These are phyloP conservation scores for Caradrina clavipalpis DNA, from an alignment of 2,888 invertebrate species.

Conservation along the genomic window DNA sequence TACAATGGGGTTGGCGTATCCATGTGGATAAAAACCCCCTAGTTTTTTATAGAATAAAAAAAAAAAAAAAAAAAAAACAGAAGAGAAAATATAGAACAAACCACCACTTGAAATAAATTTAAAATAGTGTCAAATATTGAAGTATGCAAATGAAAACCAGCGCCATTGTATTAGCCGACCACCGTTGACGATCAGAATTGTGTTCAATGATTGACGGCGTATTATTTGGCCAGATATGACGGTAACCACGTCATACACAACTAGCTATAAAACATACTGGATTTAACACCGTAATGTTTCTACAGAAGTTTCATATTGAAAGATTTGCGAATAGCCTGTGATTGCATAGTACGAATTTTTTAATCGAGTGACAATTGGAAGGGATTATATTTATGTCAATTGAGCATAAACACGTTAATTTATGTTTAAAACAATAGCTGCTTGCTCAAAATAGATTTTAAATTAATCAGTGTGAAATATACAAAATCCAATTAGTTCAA, in stretches of 20 bases:
- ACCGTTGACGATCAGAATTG: constrained; percentile 25
- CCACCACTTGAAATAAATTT: background rate
- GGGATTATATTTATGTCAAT: too few species aligned
- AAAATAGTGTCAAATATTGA: constrained; percentile 11
- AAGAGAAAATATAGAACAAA: background rate
- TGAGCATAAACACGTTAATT: too few species aligned
- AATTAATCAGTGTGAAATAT: too few species aligned
- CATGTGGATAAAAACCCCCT: too few species aligned
- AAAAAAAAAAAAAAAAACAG: too few species aligned
- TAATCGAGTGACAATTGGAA: too few species aligned
- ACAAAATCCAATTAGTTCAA: too few species aligned
- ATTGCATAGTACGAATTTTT: background rate
- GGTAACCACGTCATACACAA: constrained; percentile 4
- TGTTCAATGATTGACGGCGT: constrained; percentile 49
- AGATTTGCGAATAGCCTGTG: background rate
- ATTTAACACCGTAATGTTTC: background rate
- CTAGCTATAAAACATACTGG: constrained; percentile 9
- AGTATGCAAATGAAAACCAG: constrained; percentile 14
- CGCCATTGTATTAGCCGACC: constrained; percentile 13
- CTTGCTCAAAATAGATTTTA: too few species aligned
- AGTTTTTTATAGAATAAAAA: too few species aligned
- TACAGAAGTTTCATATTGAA: constrained; percentile 20
- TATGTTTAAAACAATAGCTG: too few species aligned
- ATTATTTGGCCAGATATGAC: constrained; percentile 36
- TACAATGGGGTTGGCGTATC: too few species aligned